Percentiles rank a stretch among this genome's conserved stretches.
phyloP scores from a whole-genome alignment of 1,140 invertebrate species.

The Laodelphax striatellus region DNA sequence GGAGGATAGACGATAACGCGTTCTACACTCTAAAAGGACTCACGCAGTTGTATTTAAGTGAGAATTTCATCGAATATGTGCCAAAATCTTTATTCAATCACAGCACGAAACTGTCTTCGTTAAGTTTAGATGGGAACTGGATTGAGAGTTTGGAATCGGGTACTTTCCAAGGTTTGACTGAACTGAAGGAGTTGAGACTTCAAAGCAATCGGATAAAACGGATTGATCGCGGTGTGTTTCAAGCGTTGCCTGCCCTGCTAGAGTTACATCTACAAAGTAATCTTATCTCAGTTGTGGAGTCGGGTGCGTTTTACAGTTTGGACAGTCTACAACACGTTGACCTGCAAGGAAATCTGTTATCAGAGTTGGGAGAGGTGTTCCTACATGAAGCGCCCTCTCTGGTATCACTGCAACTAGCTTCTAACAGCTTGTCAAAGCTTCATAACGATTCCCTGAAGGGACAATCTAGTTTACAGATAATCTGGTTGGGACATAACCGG shows the following conservation, averaged over 20 bases:
- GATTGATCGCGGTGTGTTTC: slow-evolving; percentile 67
- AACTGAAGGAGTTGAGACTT: slow-evolving; percentile 68
- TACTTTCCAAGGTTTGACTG: slow-evolving; percentile 60
- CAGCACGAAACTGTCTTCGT: slow-evolving; percentile 60
- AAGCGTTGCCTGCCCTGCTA: slow-evolving; percentile 60
- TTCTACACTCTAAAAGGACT: slow-evolving; percentile 60
- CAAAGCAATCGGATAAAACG: slow-evolving; percentile 71
- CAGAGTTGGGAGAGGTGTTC: slow-evolving; percentile 69
- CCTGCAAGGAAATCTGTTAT: slow-evolving; percentile 68
- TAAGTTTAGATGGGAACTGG: slow-evolving; percentile 85
- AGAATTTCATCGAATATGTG: slow-evolving; percentile 70
- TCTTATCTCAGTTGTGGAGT: slow-evolving; percentile 63
- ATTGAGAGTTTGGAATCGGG: slow-evolving; percentile 67
- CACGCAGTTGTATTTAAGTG: slow-evolving; percentile 71
- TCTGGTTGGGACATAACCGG: slow-evolving; percentile 77
- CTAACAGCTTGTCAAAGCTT: slow-evolving; percentile 63
- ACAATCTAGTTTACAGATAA: slow-evolving; percentile 68
- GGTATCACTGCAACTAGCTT: slow-evolving; percentile 74
- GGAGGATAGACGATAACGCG: slow-evolving; percentile 56
- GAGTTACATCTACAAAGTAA: slow-evolving; percentile 85
- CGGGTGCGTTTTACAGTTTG: slow-evolving; percentile 69
- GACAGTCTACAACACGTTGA: slow-evolving; percentile 79
- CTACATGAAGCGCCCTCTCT: slow-evolving; percentile 58
- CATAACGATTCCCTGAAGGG: slow-evolving; percentile 66
- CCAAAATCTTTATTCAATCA: slow-evolving; percentile 59